These are phyloP conservation scores for Hormaphis cornu DNA, from an alignment of 1,140 invertebrate species.

Conservation along the genomic window DNA sequence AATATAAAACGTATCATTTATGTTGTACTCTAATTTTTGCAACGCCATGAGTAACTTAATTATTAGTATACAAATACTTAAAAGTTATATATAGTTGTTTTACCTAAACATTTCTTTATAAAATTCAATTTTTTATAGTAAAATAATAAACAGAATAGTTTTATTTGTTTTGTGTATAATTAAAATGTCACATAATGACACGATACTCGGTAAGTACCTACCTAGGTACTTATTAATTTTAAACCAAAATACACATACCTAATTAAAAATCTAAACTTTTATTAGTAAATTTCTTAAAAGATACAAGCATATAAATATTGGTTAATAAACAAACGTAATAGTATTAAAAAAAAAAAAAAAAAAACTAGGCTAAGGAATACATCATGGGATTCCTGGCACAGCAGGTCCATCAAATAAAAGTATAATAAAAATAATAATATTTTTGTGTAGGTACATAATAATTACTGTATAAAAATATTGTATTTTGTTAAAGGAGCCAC, in stretches of 20 bases:
- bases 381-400: conserved; percentile 15
- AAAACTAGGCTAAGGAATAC: conserved; percentile 31
- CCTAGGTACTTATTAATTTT: not conserved
- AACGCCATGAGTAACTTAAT: too few relatives aligned
- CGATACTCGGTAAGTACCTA: not conserved
- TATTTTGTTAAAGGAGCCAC: not conserved
- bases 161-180: not conserved
- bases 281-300: conserved; percentile 33
- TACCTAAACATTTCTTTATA: too few relatives aligned
- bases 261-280: conserved; percentile 31
- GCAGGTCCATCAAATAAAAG: conserved; percentile 18
- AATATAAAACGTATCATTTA: too few relatives aligned
- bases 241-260: not conserved
- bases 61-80: too few relatives aligned
- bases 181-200: not conserved
- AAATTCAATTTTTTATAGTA: not conserved
- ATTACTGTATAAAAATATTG: conserved; percentile 17
- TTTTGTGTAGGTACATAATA: not conserved
- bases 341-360: conserved; percentile 22
- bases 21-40: too few relatives aligned
- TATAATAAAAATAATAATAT: not conserved
- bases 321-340: conserved; percentile 32
- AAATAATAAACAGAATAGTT: not conserved
- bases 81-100: not conserved
- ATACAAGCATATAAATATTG: conserved; percentile 32